Evolutionary conservation across 2,797 vertebrate species (phyloP), one percentile per base, ranked within the genome.

Genomic region (Sebastes goodei): DNA sequence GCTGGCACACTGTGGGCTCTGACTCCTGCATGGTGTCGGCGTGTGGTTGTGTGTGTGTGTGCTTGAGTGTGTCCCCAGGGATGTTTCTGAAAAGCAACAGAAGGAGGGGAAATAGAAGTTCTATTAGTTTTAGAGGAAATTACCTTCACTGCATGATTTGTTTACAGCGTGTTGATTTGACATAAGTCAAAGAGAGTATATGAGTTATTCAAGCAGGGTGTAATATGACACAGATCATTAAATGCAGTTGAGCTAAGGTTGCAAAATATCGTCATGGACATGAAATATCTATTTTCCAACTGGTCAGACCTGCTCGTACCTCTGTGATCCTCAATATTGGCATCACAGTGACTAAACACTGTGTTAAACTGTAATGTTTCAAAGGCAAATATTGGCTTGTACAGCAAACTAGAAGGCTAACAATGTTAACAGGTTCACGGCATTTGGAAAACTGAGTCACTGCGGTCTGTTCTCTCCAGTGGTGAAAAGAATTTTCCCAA

Each of bases 1-100:
- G 97, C 91, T 99, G 98, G 94, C 97, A 97, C 84, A 99, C 98
- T 1, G 95, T 97, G 60, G 97, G 96, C 92, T 95, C 96, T 11
- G 95, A 96, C 71, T 98, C 97, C 95, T 98, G 98, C 98, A 99
- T 99, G 95, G 89, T 91, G 93, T 52, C 86, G 63, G 76, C 38
- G 66, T 77, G 71, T n/a, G 76, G 2, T 10, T 20, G 46, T 30
- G 53, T 59, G 52, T 35, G 65, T 35, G 52, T 62, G 57, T 7
- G 78, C 32, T 66, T 35, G 64, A 53, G 71, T 27, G 68, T 69
- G 87, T 87, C 86, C 91, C 78, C 89, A 86, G 88, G 86, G 90
- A 92, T 27, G 65, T 87, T 89, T 91, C 94, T 94, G 83, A 64
- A 88, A 85, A 83, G 73, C 66, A 82, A 84, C 65, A 76, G 76